Evolutionary conservation across 2,888 invertebrate species (phyloP).

Genomic region (Drosophila prolongata): DNA sequence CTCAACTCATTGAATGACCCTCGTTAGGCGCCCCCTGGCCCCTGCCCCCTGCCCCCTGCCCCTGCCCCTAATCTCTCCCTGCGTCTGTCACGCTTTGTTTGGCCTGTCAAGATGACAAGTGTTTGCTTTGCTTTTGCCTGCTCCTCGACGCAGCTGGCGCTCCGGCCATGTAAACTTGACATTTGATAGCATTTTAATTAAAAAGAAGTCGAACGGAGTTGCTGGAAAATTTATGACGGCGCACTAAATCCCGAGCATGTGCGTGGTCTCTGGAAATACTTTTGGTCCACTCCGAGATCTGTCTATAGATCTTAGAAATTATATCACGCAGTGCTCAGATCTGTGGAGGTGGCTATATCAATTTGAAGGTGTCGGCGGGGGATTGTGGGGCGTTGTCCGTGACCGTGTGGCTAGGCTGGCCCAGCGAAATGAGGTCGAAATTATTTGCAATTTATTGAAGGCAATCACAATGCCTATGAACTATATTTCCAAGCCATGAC

Average conservation of each 20-base stretch:
- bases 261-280: constrained; percentile 58
- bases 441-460: constrained; percentile 81
- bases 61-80: constrained; percentile 36
- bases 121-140: constrained; percentile 68
- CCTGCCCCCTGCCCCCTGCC: constrained; percentile 35
- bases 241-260: constrained; percentile 60
- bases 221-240: constrained; percentile 67
- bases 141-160: constrained; percentile 67
- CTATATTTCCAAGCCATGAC: constrained; percentile 55
- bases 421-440: constrained; percentile 79
- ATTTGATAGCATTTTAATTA: constrained; percentile 81
- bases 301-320: constrained; percentile 63
- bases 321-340: constrained; percentile 73
- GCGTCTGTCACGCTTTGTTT: constrained; percentile 79
- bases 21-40: constrained; percentile 70
- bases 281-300: constrained; percentile 45
- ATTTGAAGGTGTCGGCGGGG: constrained; percentile 14
- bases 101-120: constrained; percentile 80
- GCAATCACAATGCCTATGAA: constrained; percentile 81
- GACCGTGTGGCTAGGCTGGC: constrained; percentile 76
- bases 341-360: constrained; percentile 44
- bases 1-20: constrained; percentile 71
- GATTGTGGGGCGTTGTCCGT: constrained; percentile 49
- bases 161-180: constrained; percentile 75
- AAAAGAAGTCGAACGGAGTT: constrained; percentile 62